Percentiles rank a stretch among this genome's conserved stretches.
phyloP scores from a whole-genome alignment of 2,113 vertebrate species.

The Cichladusa arquata region DNA sequence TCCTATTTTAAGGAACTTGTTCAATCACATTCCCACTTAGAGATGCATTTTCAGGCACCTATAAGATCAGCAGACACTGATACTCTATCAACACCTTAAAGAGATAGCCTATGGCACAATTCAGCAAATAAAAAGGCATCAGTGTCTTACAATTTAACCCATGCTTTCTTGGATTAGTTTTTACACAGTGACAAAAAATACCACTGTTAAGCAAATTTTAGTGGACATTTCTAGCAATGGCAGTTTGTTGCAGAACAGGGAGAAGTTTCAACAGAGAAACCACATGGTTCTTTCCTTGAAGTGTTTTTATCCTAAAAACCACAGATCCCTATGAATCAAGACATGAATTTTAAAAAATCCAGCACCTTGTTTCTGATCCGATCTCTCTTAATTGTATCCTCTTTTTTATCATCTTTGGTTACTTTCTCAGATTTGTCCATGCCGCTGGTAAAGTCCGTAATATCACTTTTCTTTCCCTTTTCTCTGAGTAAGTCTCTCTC shows the following conservation, averaged over 20 bases:
- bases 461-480: constrained; percentile 81
- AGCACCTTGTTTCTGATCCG: constrained; percentile 94
- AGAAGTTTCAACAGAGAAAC: neutral
- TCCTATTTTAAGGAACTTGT: neutral
- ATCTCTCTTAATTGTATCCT: constrained; percentile 87
- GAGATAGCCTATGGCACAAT: neutral
- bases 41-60: neutral
- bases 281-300: neutral
- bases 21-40: neutral
- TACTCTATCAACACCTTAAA: neutral
- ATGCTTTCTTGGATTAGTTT: neutral
- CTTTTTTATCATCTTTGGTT: constrained; percentile 85
- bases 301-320: neutral
- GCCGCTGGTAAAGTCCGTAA: constrained; percentile 73
- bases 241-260: neutral
- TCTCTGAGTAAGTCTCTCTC: constrained; percentile 85
- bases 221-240: neutral
- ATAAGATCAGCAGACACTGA: neutral
- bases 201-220: neutral
- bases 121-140: neutral
- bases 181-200: neutral
- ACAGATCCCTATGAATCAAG: constrained; percentile 5
- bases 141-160: neutral
- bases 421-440: constrained; percentile 79
- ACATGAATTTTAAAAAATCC: constrained; percentile 39